A percentile compares a stretch with the other conserved stretches of the same genome.
Conservation (phyloP, 2,113 vertebrate species). For the Theristicus caerulescens region DNA sequence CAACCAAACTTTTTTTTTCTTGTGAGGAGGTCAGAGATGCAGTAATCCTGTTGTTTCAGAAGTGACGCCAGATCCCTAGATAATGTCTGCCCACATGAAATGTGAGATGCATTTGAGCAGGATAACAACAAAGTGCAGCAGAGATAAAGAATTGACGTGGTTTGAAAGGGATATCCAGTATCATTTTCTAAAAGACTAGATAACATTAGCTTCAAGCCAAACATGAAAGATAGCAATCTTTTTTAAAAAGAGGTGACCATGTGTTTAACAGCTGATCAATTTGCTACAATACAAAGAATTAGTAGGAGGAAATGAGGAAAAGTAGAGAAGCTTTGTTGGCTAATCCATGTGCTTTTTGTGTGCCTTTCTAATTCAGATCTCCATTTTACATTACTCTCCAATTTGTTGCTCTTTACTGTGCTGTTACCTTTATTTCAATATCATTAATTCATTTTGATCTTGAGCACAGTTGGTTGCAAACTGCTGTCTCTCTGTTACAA, state of each 20-base stretch:
- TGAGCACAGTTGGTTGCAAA: slow-evolving; percentile 65
- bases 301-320: background rate
- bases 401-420: slow-evolving; percentile 10
- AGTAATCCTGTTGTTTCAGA: slow-evolving; percentile 5
- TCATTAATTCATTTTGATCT: slow-evolving; percentile 42
- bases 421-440: slow-evolving; percentile 40
- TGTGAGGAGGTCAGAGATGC: background rate
- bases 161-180: slow-evolving; percentile 36
- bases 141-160: background rate
- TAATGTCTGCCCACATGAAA: background rate
- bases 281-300: background rate
- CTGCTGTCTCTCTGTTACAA: slow-evolving; percentile 36
- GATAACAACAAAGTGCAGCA: background rate
- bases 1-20: background rate
- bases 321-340: background rate
- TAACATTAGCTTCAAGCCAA: slow-evolving; percentile 26
- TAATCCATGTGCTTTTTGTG: background rate
- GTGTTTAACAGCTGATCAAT: slow-evolving; percentile 26
- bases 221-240: background rate
- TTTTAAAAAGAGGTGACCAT: background rate
- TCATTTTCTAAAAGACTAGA: slow-evolving; percentile 16
- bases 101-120: background rate
- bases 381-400: background rate
- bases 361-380: background rate
- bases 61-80: slow-evolving; percentile 15